Percentiles rank a stretch among this genome's conserved stretches.
phyloP scores from a whole-genome alignment of 2,113 vertebrate species.

The Amphiprion percula region DNA sequence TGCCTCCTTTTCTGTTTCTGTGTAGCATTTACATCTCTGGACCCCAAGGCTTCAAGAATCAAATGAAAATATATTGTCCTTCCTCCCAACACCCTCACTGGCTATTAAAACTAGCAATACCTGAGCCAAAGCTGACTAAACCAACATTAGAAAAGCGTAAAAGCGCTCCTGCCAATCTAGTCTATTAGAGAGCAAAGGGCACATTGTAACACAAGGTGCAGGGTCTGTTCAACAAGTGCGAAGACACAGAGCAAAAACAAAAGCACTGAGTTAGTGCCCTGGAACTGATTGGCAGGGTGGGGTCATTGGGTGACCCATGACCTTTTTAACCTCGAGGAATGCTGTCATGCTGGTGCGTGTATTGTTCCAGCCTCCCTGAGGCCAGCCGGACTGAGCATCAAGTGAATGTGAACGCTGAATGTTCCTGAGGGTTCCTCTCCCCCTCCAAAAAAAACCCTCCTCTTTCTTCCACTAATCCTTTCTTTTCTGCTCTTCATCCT shows the following conservation, averaged over 20 bases:
- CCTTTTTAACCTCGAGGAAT: conserved; percentile 82
- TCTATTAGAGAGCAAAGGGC: conserved; percentile 73
- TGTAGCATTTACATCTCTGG: neutral
- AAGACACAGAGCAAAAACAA: conserved; percentile 75
- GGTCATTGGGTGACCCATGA: conserved; percentile 72
- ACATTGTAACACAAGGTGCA: conserved; percentile 71
- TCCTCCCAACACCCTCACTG: neutral
- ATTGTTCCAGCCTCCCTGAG: conserved; percentile 78
- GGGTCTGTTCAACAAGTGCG: conserved; percentile 78
- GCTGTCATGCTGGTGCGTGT: conserved; percentile 76
- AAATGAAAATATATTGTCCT: neutral
- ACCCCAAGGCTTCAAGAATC: neutral
- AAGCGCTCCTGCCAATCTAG: conserved; percentile 26
- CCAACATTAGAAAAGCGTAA: conserved; percentile 7
- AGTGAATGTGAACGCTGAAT: conserved; percentile 69
- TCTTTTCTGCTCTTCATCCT: conserved; percentile 63
- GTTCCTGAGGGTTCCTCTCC: conserved; percentile 59
- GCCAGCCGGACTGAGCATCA: conserved; percentile 67
- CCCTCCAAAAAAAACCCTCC: conserved; percentile 18
- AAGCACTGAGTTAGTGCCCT: conserved; percentile 69
- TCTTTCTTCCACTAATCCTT: conserved; percentile 68
- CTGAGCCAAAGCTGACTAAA: conserved; percentile 12
- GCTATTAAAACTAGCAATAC: neutral
- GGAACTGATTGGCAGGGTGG: conserved; percentile 79
- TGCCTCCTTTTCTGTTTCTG: neutral